These are phyloP conservation scores for Heliangelus exortis DNA, from an alignment of 2,797 vertebrate genomes.

Conservation along the genomic window DNA sequence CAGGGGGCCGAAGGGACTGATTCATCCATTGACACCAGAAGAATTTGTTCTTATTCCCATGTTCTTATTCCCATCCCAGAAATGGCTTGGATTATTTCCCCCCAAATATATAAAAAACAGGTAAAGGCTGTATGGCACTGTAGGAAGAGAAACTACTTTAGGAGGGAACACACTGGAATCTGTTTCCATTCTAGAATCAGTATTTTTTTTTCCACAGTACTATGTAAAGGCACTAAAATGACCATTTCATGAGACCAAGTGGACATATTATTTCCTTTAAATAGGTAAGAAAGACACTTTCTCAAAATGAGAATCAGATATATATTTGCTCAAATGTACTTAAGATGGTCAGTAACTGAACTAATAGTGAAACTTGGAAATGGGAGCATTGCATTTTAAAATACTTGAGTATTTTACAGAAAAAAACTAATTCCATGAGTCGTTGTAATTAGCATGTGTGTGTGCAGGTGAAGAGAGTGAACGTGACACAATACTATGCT, in stretches of 20 bases:
- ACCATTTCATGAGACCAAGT: neutral
- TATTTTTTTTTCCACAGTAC: neutral
- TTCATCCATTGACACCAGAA: neutral
- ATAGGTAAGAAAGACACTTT: neutral
- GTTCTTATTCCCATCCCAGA: constrained; percentile 9
- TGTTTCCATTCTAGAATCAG: neutral
- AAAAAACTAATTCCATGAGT: neutral
- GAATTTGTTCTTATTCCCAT: neutral
- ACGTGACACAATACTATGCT: neutral
- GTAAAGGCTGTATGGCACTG: neutral
- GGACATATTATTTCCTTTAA: neutral
- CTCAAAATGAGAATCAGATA: neutral
- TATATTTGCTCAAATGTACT: neutral
- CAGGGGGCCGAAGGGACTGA: neutral
- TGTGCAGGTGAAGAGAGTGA: neutral
- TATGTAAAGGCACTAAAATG: neutral
- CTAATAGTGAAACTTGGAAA: neutral
- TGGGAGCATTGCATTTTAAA: neutral
- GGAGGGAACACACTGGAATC: neutral
- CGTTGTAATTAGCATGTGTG: neutral
- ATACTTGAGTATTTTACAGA: neutral
- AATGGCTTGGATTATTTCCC: constrained; percentile 27
- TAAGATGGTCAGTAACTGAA: neutral
- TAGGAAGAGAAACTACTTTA: neutral
- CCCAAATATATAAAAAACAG: constrained; percentile 49